phyloP scores from a whole-genome alignment of 2,113 vertebrate genomes.

The Sorex araneus region DNA sequence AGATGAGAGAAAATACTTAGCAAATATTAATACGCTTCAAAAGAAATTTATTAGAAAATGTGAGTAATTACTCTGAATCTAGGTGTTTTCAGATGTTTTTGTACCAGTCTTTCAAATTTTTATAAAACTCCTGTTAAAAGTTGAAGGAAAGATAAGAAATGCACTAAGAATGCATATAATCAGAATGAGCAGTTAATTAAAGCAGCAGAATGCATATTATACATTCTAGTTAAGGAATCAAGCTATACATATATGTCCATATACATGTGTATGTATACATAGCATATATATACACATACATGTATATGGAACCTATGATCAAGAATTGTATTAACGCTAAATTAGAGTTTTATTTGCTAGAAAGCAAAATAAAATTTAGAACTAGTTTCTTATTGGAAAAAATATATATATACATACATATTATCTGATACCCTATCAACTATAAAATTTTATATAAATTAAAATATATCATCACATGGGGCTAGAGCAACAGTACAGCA shows the following conservation, averaged over 20 bases:
- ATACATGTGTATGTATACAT: neutral
- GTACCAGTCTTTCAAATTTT: slow-evolving; percentile 12
- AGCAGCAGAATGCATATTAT: neutral
- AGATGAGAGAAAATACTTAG: slow-evolving; percentile 2
- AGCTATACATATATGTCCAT: neutral
- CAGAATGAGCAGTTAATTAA: neutral
- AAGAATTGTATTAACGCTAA: neutral
- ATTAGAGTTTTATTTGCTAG: slow-evolving; percentile 45
- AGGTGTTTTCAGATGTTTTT: neutral
- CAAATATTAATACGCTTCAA: neutral
- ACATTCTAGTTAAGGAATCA: slow-evolving; percentile 7
- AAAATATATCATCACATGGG: neutral
- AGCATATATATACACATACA: neutral
- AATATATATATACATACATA: slow-evolving; percentile 26
- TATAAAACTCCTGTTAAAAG: slow-evolving; percentile 27
- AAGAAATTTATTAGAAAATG: slow-evolving; percentile 9
- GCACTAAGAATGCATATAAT: neutral
- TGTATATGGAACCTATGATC: neutral
- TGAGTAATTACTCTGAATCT: neutral
- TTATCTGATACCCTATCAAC: slow-evolving; percentile 22
- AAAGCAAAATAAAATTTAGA: slow-evolving; percentile 48
- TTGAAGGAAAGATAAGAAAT: slow-evolving; percentile 18
- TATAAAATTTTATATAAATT: neutral
- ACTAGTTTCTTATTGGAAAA: neutral
- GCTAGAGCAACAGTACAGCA: no score